Base-by-base conservation (phyloP, 2,797 vertebrate species). In the Lacerta viridis region DNA sequence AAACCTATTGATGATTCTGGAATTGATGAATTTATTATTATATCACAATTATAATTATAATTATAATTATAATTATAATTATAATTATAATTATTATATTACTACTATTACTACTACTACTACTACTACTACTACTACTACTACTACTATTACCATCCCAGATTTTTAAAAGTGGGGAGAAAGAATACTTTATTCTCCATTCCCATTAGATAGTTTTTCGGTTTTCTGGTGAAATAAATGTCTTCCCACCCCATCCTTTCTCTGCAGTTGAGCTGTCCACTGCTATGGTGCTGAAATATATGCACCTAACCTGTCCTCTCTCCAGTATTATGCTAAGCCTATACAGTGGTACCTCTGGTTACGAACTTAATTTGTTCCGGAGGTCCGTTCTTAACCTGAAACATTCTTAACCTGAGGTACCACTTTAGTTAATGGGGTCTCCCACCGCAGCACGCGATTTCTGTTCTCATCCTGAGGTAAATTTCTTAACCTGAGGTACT, bases 311-410 rank as follows among this genome's bases (percentile, higher is more conserved):
- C 5, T 3, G 66, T 91, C 80, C 10, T 88, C n/a, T 7, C 8
- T 55, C 71, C 13, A 72, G 36, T 5, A 41, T 17, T 83, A 46
- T 79, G 81, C 83, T 66, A 86, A 88, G 66, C 74, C 41, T 78
- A 29, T 13, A 55, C 50, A 55, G 13, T 55, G 50, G 50, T 55
- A 55, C 13, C 50, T 55, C 3, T 11, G 50, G 50, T 55, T 55
- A 55, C 4, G 13, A 55, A 55, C 50, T 55, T 55, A 55, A 55
- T 55, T 55, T 11, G 50, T 55, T 55, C 50, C 1, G 11, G 50
- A 55, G 50, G 50, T 55, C 3, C 13, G 11, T 55, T 55, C 50
- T 55, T 55, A 55, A 55, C 50, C 50, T 55, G 50, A 55, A 55
- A 55, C 50, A 3, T 50, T 50, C 50, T 50, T 50, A 50, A 50